Evolutionary conservation across 2,797 vertebrate genomes (phyloP).

Genomic region (Orestias chungarensis): DNA sequence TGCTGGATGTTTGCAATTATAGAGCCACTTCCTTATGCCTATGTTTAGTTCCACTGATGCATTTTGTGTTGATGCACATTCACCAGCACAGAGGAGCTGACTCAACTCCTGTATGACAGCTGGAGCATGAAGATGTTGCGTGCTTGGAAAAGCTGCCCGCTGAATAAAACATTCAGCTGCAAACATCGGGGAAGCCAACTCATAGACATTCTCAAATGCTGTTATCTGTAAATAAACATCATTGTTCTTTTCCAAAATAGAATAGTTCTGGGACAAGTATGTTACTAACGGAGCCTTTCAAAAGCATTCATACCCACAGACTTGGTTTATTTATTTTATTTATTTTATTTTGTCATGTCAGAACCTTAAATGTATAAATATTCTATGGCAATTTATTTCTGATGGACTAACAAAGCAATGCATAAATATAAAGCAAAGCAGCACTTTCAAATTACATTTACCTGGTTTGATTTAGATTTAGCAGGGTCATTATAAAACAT

Average conservation of each 20-base stretch:
- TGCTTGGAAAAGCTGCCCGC: slow-evolving; percentile 59
- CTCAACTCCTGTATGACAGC: slow-evolving; percentile 63
- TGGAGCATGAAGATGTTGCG: slow-evolving; percentile 58
- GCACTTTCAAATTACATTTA: not conserved
- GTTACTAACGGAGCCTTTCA: not conserved
- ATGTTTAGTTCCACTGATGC: slow-evolving; percentile 70
- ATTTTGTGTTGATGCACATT: slow-evolving; percentile 66
- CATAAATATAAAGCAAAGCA: not conserved
- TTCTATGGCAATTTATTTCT: not conserved
- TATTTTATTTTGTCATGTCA: not conserved
- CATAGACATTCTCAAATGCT: slow-evolving; percentile 21
- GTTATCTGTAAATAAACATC: slow-evolving; percentile 17
- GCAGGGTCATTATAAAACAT: not conserved
- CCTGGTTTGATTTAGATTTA: not conserved
- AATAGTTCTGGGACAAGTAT: not conserved
- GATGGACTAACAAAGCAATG: not conserved
- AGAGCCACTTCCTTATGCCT: slow-evolving; percentile 50
- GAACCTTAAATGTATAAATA: not conserved
- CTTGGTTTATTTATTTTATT: not conserved
- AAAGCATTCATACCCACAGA: not conserved
- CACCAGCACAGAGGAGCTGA: slow-evolving; percentile 59
- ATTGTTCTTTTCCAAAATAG: not conserved
- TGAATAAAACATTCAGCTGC: slow-evolving; percentile 47
- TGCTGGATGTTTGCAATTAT: slow-evolving; percentile 41
- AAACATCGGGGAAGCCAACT: slow-evolving; percentile 28